Percentiles rank a stretch among this genome's conserved stretches.
These are phyloP conservation scores for Scrobipalpa costella DNA, from an alignment of 2,888 invertebrate genomes.

Conservation along the genomic window DNA sequence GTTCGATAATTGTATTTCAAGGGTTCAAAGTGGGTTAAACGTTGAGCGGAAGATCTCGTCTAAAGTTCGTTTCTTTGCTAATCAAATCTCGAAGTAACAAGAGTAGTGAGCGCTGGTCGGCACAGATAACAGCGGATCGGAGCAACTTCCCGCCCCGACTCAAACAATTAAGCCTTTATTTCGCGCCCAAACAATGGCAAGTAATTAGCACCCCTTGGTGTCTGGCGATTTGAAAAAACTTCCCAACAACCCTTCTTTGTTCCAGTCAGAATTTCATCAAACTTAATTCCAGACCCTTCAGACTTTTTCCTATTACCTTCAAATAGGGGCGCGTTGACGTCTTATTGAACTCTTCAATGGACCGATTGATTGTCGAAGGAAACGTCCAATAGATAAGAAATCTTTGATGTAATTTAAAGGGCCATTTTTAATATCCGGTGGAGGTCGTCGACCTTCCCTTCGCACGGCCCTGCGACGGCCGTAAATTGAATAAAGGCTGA, in stretches of 20 bases:
- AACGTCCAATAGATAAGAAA: conserved; percentile 68
- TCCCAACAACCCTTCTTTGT: conserved; percentile 50
- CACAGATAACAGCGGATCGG: conserved; percentile 26
- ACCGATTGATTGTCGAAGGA: conserved; percentile 39
- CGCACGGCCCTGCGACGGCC: conserved; percentile 56
- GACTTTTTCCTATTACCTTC: conserved; percentile 57
- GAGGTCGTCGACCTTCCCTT: conserved; percentile 69
- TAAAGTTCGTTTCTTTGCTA: conserved; percentile 15
- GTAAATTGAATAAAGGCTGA: conserved; percentile 70
- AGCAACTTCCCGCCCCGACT: conserved; percentile 40
- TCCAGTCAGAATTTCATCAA: conserved; percentile 49
- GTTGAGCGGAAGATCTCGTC: conserved; percentile 13
- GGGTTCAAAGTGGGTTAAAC: conserved; percentile 16
- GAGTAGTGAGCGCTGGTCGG: conserved; percentile 22
- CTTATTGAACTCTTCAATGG: conserved; percentile 49
- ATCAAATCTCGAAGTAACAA: conserved; percentile 27
- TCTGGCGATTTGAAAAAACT: conserved; percentile 57
- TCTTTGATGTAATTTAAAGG: conserved; percentile 66
- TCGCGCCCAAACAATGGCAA: conserved; percentile 64
- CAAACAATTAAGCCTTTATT: conserved; percentile 72
- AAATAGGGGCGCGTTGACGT: conserved; percentile 46
- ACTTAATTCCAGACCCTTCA: conserved; percentile 47
- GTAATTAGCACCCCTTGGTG: conserved; percentile 66
- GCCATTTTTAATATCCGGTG: conserved; percentile 73
- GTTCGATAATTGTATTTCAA: conserved; percentile 4